These are phyloP conservation scores for Argyrosomus regius DNA, from an alignment of 2,797 vertebrate species.

Conservation along the genomic window DNA sequence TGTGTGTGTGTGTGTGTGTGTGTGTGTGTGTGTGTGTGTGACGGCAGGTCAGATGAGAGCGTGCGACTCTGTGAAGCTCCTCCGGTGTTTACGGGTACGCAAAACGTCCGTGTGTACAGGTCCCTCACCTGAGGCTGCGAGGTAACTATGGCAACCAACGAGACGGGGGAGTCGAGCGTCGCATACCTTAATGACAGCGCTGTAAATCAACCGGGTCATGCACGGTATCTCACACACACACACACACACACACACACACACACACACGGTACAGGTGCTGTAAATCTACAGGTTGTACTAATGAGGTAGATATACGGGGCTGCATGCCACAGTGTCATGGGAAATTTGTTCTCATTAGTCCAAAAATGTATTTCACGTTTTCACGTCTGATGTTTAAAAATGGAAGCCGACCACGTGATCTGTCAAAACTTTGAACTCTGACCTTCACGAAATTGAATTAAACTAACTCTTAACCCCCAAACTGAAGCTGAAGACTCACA, in stretches of 20 bases:
- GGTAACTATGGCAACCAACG: slow-evolving; percentile 41
- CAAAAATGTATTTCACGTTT: background rate
- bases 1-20: slow-evolving; percentile 17
- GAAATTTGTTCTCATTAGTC: slow-evolving; percentile 11
- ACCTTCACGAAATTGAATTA: background rate
- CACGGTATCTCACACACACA: slow-evolving; percentile 36
- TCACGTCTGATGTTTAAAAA: background rate
- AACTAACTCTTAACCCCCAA: background rate
- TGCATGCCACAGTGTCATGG: slow-evolving; percentile 5
- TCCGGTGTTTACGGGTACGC: background rate
- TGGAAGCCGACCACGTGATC: background rate
- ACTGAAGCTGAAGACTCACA: background rate
- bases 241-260: slow-evolving; percentile 30
- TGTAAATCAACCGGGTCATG: slow-evolving; percentile 64
- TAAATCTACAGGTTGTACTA: slow-evolving; percentile 38
- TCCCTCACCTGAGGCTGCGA: slow-evolving; percentile 36
- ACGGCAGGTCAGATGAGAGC: slow-evolving; percentile 25
- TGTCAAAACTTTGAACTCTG: background rate
- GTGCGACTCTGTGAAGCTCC: background rate
- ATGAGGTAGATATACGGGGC: background rate
- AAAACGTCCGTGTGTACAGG: background rate
- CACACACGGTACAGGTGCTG: slow-evolving; percentile 27
- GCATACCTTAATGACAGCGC: slow-evolving; percentile 58
- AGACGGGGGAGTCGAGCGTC: slow-evolving; percentile 16
- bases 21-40: slow-evolving; percentile 14